phyloP scores from a whole-genome alignment of 2,888 invertebrate genomes.

The Cephus rjabovi region DNA sequence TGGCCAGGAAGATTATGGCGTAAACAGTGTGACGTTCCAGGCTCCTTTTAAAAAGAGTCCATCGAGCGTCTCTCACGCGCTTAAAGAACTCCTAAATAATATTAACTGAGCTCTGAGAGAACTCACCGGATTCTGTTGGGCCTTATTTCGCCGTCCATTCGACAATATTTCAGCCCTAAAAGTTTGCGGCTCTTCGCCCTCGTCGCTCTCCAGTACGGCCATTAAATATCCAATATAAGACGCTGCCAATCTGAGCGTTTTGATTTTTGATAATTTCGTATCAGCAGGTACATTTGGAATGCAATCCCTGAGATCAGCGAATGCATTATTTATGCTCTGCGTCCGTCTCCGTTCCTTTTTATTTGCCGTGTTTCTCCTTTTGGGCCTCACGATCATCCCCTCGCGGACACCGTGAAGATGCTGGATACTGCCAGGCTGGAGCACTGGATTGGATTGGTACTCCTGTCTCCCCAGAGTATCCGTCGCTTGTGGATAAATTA shows the following conservation, averaged over 20 bases:
- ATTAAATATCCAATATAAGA: constrained; percentile 93
- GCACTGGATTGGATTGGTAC: constrained; percentile 1
- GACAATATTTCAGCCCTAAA: constrained; percentile 86
- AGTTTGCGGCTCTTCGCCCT: constrained; percentile 80
- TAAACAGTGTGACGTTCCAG: not conserved
- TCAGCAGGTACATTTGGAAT: constrained; percentile 97
- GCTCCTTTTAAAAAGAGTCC: not conserved
- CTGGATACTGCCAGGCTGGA: constrained; percentile 18
- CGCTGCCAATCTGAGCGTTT: constrained; percentile 92
- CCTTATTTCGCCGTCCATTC: constrained; percentile 56
- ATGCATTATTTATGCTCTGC: constrained; percentile 95
- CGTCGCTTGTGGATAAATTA: constrained; percentile 10
- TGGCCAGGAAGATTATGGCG: constrained; percentile 1
- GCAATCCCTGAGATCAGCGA: constrained; percentile 90
- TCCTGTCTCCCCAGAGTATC: constrained; percentile 16
- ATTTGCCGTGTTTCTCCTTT: constrained; percentile 89
- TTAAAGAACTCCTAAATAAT: constrained; percentile 4
- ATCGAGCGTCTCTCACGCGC: constrained; percentile 48
- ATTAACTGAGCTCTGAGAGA: not conserved
- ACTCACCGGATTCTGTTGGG: constrained; percentile 51
- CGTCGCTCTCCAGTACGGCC: constrained; percentile 88
- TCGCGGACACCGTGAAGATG: constrained; percentile 35
- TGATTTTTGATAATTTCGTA: constrained; percentile 96
- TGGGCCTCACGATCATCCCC: constrained; percentile 61
- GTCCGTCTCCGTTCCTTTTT: constrained; percentile 94